phyloP scores from a whole-genome alignment of 1,140 invertebrate genomes.

The Pentalonia nigronervosa region DNA sequence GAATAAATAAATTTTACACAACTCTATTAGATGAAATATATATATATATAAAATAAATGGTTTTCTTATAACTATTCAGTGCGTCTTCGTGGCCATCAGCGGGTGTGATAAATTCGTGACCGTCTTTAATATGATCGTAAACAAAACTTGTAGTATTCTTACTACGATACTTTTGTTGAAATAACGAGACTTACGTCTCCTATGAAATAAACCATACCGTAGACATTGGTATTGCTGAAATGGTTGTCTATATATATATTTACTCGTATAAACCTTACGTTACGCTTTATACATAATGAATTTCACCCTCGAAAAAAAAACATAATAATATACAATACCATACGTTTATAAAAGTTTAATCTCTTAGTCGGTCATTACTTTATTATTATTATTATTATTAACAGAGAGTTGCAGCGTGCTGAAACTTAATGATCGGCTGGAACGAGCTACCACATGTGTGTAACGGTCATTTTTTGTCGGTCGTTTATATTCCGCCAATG shows the following conservation, averaged over 20 bases:
- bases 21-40: neutral
- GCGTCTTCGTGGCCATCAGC: neutral
- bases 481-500: slow-evolving; percentile 29
- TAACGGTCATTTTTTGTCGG: slow-evolving; percentile 29
- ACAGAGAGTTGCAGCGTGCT: neutral
- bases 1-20: neutral
- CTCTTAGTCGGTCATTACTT: neutral
- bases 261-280: neutral
- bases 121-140: neutral
- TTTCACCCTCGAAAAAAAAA: neutral
- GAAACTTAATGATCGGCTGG: slow-evolving; percentile 1
- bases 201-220: neutral
- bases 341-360: slow-evolving; percentile 26
- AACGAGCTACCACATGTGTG: neutral
- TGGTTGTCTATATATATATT: neutral
- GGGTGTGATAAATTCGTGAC: neutral
- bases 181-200: neutral
- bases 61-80: neutral
- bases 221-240: neutral
- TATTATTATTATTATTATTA: slow-evolving; percentile 29
- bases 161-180: neutral
- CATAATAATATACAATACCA: neutral
- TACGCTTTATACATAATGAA: neutral
- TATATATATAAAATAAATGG: neutral
- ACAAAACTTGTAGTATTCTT: neutral